Evolutionary conservation across 2,113 vertebrate species (phyloP).

Genomic region (Podocnemis expansa): DNA sequence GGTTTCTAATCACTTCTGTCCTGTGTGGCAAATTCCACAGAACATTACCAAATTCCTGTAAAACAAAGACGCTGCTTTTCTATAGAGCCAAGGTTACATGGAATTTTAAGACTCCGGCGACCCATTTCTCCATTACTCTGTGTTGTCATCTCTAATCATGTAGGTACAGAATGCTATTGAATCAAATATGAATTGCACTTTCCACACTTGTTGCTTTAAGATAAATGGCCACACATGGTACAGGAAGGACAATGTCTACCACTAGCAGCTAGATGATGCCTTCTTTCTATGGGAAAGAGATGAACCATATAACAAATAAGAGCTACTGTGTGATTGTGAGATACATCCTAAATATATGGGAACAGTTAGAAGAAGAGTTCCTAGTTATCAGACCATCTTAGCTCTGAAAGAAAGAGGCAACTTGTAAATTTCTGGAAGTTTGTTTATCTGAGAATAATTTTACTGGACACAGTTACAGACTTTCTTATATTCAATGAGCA

Average conservation of each 20-base stretch:
- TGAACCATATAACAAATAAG: fast-evolving
- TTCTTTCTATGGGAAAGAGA: fast-evolving
- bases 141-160: not conserved
- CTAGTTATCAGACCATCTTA: not conserved
- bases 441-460: not conserved
- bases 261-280: not conserved
- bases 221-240: fast-evolving
- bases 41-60: not conserved
- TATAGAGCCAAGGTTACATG: not conserved
- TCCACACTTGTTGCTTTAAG: not conserved
- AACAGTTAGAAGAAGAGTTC: not conserved
- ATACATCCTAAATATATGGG: fast-evolving
- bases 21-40: too few relatives aligned
- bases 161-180: not conserved
- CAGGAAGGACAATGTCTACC: fast-evolving
- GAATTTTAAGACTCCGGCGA: too few relatives aligned
- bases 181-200: fast-evolving
- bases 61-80: not conserved
- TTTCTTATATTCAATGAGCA: constrained; percentile 29
- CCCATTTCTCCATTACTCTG: not conserved
- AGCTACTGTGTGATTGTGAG: fast-evolving
- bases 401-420: not conserved
- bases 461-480: not conserved
- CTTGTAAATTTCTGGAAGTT: not conserved
- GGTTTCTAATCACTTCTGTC: not conserved